Percentiles rank a stretch among this genome's conserved stretches.
Evolutionary conservation across 1,140 invertebrate species (phyloP).

Genomic region (Nymphalis io): DNA sequence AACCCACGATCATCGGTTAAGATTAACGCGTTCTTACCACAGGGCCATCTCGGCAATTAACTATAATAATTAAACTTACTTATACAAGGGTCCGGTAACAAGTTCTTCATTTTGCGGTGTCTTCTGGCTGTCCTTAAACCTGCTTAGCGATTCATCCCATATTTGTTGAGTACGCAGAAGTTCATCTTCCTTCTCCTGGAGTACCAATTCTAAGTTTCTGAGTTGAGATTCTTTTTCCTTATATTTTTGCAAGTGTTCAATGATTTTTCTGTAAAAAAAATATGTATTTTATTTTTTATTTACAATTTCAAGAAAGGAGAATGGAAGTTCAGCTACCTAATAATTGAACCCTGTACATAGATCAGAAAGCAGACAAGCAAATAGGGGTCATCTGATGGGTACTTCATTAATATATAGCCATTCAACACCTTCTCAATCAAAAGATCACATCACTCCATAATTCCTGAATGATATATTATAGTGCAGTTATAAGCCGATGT

Average conservation of each 20-base stretch:
- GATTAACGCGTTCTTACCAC: no score
- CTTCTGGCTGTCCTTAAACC: conserved; percentile 38
- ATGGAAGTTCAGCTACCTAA: no score
- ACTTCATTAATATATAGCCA: no score
- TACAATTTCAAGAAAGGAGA: no score
- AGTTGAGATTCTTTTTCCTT: conserved; percentile 46
- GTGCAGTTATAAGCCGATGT: no score
- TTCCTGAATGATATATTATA: no score
- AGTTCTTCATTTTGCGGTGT: conserved; percentile 29
- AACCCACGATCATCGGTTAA: neutral
- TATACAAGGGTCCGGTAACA: conserved; percentile 42
- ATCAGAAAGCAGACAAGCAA: no score
- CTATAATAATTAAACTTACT: conserved; percentile 39
- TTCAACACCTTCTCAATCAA: no score
- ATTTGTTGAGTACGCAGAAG: conserved; percentile 27
- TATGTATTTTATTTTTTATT: neutral
- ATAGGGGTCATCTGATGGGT: no score
- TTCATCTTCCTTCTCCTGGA: conserved; percentile 48
- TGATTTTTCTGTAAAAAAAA: conserved; percentile 53
- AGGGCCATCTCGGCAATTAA: no score
- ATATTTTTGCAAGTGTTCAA: conserved; percentile 41
- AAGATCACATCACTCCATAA: no score
- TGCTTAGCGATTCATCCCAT: conserved; percentile 49
- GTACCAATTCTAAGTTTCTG: conserved; percentile 37
- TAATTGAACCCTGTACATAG: no score